A percentile compares a stretch with the other conserved stretches of the same genome.
Evolutionary conservation across 2,797 vertebrate genomes (phyloP).

Genomic region (Rhabdophis nuchalis): DNA sequence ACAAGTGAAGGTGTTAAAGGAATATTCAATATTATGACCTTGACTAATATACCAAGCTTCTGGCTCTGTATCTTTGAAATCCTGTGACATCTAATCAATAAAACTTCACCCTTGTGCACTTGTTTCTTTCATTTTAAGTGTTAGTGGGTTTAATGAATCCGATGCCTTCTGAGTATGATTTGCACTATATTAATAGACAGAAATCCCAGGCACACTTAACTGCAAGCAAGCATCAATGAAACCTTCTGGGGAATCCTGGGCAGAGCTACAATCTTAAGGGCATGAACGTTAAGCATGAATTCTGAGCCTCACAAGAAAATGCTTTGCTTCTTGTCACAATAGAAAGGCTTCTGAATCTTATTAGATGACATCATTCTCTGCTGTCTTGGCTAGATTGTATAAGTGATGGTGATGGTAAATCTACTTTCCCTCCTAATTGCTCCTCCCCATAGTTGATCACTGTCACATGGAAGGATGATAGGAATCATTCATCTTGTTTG

Average conservation of each 20-base stretch:
- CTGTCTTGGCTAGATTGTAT: neutral
- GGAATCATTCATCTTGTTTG: slow-evolving; percentile 31
- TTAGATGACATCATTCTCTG: neutral
- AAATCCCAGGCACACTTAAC: neutral
- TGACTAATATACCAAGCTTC: neutral
- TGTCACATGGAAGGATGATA: slow-evolving; percentile 24
- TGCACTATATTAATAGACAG: neutral
- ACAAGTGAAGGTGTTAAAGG: neutral
- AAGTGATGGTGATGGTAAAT: slow-evolving; percentile 14
- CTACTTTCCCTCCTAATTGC: slow-evolving; percentile 19
- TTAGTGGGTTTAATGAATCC: neutral
- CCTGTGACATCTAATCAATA: neutral
- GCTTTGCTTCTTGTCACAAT: neutral
- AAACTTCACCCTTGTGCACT: neutral
- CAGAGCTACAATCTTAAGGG: neutral
- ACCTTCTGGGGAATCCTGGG: neutral
- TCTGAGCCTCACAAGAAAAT: neutral
- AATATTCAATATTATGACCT: neutral
- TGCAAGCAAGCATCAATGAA: neutral
- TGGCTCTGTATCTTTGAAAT: neutral
- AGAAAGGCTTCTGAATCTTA: neutral
- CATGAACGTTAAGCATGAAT: neutral
- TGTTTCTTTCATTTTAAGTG: neutral
- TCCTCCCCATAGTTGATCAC: slow-evolving; percentile 20
- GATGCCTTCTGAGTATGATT: neutral